phyloP scores from a whole-genome alignment of 2,113 vertebrate species.

The Bungarus multicinctus region DNA sequence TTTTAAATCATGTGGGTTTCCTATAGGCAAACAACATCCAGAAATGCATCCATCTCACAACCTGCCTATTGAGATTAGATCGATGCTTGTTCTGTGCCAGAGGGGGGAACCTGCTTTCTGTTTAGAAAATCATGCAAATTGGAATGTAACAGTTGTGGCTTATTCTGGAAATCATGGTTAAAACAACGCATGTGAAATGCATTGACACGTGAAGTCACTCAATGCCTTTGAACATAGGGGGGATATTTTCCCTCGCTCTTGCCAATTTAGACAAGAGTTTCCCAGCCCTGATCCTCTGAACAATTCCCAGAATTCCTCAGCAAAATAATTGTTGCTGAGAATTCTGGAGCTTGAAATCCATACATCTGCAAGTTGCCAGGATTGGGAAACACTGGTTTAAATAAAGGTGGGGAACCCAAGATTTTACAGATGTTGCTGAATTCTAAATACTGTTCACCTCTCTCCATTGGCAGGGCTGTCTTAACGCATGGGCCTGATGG shows the following conservation, averaged over 20 bases:
- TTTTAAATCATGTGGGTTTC: not conserved
- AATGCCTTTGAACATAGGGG: not conserved
- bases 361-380: not conserved
- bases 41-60: not conserved
- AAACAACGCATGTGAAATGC: not conserved
- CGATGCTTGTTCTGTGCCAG: not conserved
- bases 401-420: not conserved
- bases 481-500: too few species aligned
- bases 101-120: not conserved
- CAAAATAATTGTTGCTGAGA: not conserved
- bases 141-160: not conserved
- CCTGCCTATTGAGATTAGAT: not conserved
- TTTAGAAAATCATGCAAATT: not conserved
- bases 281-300: not conserved
- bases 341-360: not conserved
- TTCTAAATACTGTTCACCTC: not conserved
- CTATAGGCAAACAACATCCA: not conserved
- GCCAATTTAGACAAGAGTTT: not conserved
- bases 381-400: not conserved
- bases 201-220: not conserved
- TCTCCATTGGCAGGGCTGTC: not conserved
- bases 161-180: not conserved
- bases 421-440: not conserved
- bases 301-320: not conserved
- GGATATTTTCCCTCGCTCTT: not conserved